phyloP scores from a whole-genome alignment of 2,797 vertebrate genomes.

The Clarias fuscus region DNA sequence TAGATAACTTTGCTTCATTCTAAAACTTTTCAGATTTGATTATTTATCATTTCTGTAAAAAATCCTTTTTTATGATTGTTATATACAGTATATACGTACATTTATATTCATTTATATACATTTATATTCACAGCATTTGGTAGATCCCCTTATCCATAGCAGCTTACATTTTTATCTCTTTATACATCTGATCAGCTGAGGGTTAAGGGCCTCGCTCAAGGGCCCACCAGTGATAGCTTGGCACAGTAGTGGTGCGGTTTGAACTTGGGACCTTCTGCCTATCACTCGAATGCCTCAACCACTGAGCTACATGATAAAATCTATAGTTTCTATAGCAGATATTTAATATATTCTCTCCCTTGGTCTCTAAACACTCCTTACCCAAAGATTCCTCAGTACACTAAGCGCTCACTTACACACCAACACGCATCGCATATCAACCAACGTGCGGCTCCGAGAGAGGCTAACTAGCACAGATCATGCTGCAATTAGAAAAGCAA shows the following conservation, averaged over 20 bases:
- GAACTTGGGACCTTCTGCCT: no score
- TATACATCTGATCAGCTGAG: no score
- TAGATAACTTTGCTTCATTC: not conserved
- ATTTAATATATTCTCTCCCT: not conserved
- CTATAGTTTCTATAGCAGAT: not conserved
- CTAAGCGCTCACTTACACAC: not conserved
- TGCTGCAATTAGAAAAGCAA: not conserved
- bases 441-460: not conserved
- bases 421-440: not conserved
- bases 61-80: not conserved
- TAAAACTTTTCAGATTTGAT: not conserved
- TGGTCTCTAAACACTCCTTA: not conserved
- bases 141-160: no score
- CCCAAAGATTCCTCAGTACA: not conserved
- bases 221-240: no score
- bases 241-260: no score
- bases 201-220: no score
- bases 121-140: no score
- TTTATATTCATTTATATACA: no score
- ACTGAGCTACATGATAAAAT: no score
- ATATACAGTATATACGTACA: no score
- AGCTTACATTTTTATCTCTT: no score
- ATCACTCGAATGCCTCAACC: no score
- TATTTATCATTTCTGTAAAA: not conserved
- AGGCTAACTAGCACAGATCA: constrained; percentile 21